Percentiles rank a stretch among this genome's conserved stretches.
These are phyloP conservation scores for Zaprionus kolodkinae DNA, from an alignment of 1,140 invertebrate genomes.

Conservation along the genomic window DNA sequence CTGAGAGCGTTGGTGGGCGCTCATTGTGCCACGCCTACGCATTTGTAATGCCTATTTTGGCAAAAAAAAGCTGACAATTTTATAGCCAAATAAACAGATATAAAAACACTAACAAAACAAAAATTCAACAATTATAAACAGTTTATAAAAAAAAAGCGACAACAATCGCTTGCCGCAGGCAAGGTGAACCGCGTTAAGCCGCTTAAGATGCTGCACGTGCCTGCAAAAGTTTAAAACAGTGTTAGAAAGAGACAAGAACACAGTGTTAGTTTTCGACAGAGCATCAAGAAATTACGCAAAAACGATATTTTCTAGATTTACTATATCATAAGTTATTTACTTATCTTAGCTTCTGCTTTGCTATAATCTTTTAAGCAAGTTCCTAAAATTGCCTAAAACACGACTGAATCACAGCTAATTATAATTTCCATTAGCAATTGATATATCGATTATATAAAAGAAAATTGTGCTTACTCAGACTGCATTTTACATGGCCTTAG, in stretches of 20 bases:
- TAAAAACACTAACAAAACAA: conserved; percentile 54
- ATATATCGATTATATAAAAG: not conserved
- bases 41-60: conserved; percentile 41
- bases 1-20: conserved; percentile 20
- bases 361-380: too few species aligned
- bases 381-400: too few species aligned
- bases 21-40: conserved; percentile 44
- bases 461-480: not conserved
- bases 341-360: too few species aligned
- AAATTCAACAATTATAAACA: conserved; percentile 66
- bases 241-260: not conserved
- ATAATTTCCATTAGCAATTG: not conserved
- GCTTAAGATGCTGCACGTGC: conserved; percentile 64
- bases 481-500: not conserved
- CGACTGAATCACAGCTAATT: too few species aligned
- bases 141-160: conserved; percentile 44
- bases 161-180: conserved; percentile 38
- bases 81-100: conserved; percentile 25
- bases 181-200: conserved; percentile 40
- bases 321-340: too few species aligned
- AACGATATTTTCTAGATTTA: not conserved
- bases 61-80: conserved; percentile 52
- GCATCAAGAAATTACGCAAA: not conserved
- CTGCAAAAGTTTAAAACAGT: conserved; percentile 3
- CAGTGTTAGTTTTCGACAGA: too few species aligned